These are phyloP conservation scores for Myotis yumanensis DNA, from an alignment of 2,113 vertebrate species.

Conservation along the genomic window DNA sequence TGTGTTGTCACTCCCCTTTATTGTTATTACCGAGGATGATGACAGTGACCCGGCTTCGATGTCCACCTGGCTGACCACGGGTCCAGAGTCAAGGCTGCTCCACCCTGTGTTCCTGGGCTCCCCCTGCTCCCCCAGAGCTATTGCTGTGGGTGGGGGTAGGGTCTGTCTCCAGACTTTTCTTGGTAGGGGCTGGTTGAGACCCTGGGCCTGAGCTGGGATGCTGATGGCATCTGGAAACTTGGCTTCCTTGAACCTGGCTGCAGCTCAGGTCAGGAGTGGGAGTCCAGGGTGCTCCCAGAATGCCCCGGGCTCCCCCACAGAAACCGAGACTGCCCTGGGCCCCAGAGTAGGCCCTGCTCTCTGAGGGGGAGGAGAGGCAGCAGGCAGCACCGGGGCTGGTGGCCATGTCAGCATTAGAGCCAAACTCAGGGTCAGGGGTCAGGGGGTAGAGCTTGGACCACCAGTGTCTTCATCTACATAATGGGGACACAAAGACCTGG, in stretches of 20 bases:
- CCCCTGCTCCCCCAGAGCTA: not conserved
- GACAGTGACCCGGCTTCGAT: accelerated
- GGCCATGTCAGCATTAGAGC: not conserved
- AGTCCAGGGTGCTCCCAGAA: not conserved
- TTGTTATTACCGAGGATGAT: not conserved
- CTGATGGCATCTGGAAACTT: not conserved
- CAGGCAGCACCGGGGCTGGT: not conserved
- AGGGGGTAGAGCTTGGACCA: too few relatives aligned
- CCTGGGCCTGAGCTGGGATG: not conserved
- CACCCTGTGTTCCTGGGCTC: not conserved
- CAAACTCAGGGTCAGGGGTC: not conserved
- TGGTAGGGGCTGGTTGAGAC: not conserved
- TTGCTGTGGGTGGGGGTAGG: not conserved
- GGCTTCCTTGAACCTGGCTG: not conserved
- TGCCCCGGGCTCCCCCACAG: not conserved
- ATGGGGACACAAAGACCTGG: not conserved
- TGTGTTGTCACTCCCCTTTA: not conserved
- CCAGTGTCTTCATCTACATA: not conserved
- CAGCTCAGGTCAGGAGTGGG: not conserved
- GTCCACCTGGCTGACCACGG: too few relatives aligned
- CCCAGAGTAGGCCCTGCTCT: not conserved
- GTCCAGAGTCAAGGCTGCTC: not conserved
- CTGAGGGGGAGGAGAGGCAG: not conserved
- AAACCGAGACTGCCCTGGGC: not conserved
- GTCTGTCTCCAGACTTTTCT: not conserved